Evolutionary conservation across 2,888 invertebrate species (phyloP).

Genomic region (Zeuzera pyrina): DNA sequence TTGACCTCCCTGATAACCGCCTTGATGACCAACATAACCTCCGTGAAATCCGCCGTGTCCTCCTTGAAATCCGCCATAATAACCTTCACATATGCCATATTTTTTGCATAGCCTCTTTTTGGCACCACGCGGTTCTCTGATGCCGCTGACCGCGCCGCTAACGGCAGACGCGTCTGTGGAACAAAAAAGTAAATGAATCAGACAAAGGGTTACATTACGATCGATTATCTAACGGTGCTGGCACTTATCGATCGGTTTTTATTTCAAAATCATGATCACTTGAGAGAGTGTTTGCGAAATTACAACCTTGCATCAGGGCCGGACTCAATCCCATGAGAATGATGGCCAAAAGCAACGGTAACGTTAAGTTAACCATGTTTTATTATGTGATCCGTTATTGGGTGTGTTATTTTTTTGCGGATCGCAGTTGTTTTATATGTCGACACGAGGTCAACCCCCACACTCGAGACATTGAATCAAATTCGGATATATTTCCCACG

Average conservation of each 20-base stretch:
- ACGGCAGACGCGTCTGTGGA: conserved; percentile 26
- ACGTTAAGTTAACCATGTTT: conserved; percentile 36
- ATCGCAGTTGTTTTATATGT: conserved; percentile 55
- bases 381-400: conserved; percentile 31
- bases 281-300: conserved; percentile 24
- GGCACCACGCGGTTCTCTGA: conserved; percentile 32
- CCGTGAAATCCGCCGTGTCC: conserved; percentile 8
- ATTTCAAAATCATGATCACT: conserved; percentile 26
- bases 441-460: conserved; percentile 56
- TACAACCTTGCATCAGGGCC: conserved; percentile 44
- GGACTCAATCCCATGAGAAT: conserved; percentile 24
- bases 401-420: conserved; percentile 31
- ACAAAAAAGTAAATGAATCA: conserved; percentile 13
- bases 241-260: conserved; percentile 17
- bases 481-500: conserved; percentile 37
- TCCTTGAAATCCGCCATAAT: conserved; percentile 11
- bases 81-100: conserved; percentile 38
- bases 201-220: conserved; percentile 11
- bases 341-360: conserved; percentile 26
- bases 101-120: conserved; percentile 37
- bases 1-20: conserved; percentile 15
- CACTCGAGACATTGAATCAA: conserved; percentile 31
- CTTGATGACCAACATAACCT: conserved; percentile 12
- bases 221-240: conserved; percentile 5
- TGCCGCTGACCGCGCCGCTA: conserved; percentile 17